Percentiles rank a stretch among this genome's conserved stretches.
These are phyloP conservation scores for Polypterus senegalus DNA, from an alignment of 2,113 vertebrate genomes.

Conservation along the genomic window DNA sequence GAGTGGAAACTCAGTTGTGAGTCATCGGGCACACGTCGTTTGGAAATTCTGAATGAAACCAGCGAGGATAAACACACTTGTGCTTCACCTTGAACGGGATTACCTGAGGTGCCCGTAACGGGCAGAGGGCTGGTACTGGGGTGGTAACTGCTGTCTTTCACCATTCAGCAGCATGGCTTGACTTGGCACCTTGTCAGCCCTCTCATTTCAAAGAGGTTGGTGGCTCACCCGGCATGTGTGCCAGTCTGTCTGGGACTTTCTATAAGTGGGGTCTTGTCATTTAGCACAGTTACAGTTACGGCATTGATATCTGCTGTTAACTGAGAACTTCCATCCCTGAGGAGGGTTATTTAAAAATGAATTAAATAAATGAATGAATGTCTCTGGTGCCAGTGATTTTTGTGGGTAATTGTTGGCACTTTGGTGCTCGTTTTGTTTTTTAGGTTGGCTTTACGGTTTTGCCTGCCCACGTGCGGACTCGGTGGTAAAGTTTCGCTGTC, in stretches of 20 bases:
- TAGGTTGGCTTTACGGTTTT: neutral
- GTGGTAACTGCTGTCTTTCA: no score
- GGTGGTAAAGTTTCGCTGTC: neutral
- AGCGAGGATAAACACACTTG: no score
- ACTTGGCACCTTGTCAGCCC: no score
- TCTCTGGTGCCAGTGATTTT: neutral
- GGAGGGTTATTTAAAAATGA: neutral
- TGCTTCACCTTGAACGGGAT: no score
- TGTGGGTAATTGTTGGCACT: neutral
- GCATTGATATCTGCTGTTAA: neutral
- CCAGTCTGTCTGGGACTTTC: neutral
- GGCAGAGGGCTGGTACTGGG: no score
- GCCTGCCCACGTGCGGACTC: neutral
- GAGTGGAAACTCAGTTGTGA: no score
- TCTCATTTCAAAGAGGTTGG: neutral
- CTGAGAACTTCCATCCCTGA: neutral
- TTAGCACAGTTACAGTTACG: neutral
- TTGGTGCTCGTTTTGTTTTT: neutral
- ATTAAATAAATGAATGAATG: neutral
- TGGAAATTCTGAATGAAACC: no score
- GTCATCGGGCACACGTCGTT: no score
- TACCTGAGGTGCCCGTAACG: no score
- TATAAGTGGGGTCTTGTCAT: neutral
- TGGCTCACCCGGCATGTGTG: neutral
- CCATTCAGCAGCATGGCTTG: no score